These are phyloP conservation scores for Pentalonia nigronervosa DNA, from an alignment of 1,140 invertebrate genomes.

Conservation along the genomic window DNA sequence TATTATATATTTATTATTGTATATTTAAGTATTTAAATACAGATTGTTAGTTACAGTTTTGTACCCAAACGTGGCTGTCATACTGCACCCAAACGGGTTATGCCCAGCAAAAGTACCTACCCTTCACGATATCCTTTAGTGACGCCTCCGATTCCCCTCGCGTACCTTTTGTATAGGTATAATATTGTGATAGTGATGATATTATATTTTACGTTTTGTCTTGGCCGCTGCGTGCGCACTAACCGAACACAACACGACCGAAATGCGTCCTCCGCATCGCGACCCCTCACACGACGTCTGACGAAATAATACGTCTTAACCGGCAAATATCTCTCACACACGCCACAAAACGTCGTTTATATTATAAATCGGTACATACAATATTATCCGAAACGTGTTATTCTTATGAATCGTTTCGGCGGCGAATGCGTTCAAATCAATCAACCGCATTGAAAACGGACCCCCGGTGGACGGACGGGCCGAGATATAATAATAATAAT, in stretches of 20 bases:
- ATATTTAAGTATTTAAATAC: too few relatives aligned
- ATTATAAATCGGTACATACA: too few relatives aligned
- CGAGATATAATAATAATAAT: background rate
- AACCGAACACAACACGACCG: background rate
- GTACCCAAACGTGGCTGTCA: too few relatives aligned
- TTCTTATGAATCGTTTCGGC: conserved; percentile 9
- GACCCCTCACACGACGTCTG: background rate
- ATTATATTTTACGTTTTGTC: background rate
- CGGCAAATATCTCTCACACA: background rate
- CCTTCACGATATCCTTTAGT: too few relatives aligned
- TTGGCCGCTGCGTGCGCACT: background rate
- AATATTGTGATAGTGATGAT: background rate
- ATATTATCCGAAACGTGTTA: background rate
- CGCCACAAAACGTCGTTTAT: background rate
- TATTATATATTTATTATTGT: too few relatives aligned
- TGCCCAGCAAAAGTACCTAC: too few relatives aligned
- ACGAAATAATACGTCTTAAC: conserved; percentile 24
- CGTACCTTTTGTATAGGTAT: too few relatives aligned
- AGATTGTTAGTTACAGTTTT: too few relatives aligned
- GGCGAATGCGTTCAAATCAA: conserved; percentile 27
- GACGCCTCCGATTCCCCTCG: too few relatives aligned
- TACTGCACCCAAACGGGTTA: too few relatives aligned
- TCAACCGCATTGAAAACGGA: conserved; percentile 40
- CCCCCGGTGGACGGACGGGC: conserved; percentile 12
- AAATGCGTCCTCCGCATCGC: background rate